Evolutionary conservation across 2,797 vertebrate species (phyloP).

Genomic region (Chaenodraco wilsoni): DNA sequence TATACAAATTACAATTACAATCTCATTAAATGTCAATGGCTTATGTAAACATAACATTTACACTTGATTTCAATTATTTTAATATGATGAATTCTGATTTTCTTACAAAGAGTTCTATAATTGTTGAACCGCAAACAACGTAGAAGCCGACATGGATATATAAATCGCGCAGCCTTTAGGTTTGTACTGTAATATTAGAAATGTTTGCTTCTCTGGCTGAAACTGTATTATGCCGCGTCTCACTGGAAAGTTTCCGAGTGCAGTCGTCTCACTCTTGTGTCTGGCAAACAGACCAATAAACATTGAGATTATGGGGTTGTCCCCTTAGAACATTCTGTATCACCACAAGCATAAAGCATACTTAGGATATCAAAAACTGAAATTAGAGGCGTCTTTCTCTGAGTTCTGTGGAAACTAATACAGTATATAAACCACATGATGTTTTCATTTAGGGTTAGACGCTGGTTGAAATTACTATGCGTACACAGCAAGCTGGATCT

Average conservation of each 20-base stretch:
- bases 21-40: neutral
- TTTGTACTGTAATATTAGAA: neutral
- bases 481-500: conserved; percentile 69
- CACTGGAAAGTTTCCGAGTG: conserved; percentile 48
- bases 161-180: neutral
- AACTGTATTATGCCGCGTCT: conserved; percentile 12
- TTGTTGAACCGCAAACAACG: neutral
- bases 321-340: conserved; percentile 66
- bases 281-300: conserved; percentile 71
- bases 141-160: neutral
- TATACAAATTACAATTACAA: no score
- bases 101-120: neutral
- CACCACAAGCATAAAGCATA: conserved; percentile 72
- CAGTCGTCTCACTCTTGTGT: conserved; percentile 36
- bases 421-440: conserved; percentile 76
- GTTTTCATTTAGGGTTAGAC: conserved; percentile 75
- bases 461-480: conserved; percentile 72
- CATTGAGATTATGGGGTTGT: conserved; percentile 69
- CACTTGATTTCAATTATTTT: neutral
- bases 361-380: conserved; percentile 75
- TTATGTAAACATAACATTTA: neutral
- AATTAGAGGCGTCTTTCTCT: conserved; percentile 69
- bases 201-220: conserved; percentile 14
- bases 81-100: neutral
- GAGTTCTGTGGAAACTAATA: conserved; percentile 68